Percentiles rank a stretch among this genome's conserved stretches.
phyloP scores from a whole-genome alignment of 2,113 vertebrate species.

The Cacatua alba region DNA sequence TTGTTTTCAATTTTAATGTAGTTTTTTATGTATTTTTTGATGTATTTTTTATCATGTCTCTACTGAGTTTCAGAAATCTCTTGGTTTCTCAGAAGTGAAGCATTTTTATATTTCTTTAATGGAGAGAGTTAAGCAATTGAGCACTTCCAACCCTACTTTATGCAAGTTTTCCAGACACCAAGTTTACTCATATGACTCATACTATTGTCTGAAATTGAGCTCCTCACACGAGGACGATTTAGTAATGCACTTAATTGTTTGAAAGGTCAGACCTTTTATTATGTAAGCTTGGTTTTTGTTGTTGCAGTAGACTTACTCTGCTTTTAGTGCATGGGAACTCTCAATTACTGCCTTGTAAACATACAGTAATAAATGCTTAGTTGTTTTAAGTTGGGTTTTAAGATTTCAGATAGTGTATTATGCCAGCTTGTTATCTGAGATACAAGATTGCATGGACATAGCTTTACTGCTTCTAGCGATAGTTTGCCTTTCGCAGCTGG shows the following conservation, averaged over 20 bases:
- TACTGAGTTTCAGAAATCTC: neutral
- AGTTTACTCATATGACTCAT: conserved; percentile 37
- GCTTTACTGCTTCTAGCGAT: neutral
- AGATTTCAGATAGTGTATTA: neutral
- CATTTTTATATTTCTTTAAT: neutral
- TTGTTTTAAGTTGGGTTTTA: neutral
- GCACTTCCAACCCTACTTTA: neutral
- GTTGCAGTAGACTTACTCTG: neutral
- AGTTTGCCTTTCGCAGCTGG: neutral
- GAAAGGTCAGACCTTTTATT: conserved; percentile 55
- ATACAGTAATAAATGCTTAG: neutral
- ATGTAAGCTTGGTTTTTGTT: conserved; percentile 30
- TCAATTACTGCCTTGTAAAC: neutral
- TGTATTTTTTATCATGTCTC: neutral
- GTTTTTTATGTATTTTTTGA: neutral
- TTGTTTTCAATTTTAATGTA: neutral
- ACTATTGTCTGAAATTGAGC: conserved; percentile 43
- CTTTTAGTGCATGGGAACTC: neutral
- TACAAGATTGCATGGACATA: neutral
- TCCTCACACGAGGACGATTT: conserved; percentile 18
- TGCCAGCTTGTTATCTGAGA: neutral
- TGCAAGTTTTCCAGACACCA: conserved; percentile 4
- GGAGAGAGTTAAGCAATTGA: neutral
- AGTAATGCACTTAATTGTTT: conserved; percentile 30
- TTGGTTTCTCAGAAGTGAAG: neutral